Evolutionary conservation across 92 coral and sea anemone genomes (phyloP).

Genomic region (Epizoanthus ramosus): DNA sequence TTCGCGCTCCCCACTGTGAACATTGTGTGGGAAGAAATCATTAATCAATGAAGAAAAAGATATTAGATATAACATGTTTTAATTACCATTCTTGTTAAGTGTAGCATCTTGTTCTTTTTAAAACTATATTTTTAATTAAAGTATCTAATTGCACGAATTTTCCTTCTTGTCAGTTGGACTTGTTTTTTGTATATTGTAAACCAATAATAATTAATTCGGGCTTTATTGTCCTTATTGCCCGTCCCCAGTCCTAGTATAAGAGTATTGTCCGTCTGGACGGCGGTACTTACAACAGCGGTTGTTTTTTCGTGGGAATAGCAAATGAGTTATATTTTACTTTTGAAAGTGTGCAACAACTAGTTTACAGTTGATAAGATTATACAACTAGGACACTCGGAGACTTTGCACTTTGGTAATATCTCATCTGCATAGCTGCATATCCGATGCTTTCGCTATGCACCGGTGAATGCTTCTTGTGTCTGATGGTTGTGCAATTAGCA

Average conservation of each 20-base stretch:
- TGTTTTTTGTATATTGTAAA: not conserved
- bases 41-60: not conserved
- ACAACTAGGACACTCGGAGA: too few species aligned
- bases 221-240: too few species aligned
- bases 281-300: too few species aligned
- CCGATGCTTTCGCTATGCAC: not conserved
- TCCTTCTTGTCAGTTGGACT: not conserved
- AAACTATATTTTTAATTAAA: not conserved
- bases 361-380: too few species aligned
- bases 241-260: too few species aligned
- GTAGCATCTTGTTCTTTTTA: not conserved
- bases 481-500: too few species aligned
- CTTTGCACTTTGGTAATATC: too few species aligned
- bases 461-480: not conserved
- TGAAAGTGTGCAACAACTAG: too few species aligned
- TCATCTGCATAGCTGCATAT: not conserved
- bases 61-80: not conserved
- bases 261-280: too few species aligned
- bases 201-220: not conserved
- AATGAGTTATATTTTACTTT: too few species aligned
- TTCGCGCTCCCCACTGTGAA: constrained; percentile 11
- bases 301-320: too few species aligned
- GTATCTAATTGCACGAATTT: not conserved
- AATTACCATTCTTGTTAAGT: not conserved
- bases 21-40: not conserved